Evolutionary conservation across 2,797 vertebrate genomes (phyloP).

Genomic region (Nothura maculosa): DNA sequence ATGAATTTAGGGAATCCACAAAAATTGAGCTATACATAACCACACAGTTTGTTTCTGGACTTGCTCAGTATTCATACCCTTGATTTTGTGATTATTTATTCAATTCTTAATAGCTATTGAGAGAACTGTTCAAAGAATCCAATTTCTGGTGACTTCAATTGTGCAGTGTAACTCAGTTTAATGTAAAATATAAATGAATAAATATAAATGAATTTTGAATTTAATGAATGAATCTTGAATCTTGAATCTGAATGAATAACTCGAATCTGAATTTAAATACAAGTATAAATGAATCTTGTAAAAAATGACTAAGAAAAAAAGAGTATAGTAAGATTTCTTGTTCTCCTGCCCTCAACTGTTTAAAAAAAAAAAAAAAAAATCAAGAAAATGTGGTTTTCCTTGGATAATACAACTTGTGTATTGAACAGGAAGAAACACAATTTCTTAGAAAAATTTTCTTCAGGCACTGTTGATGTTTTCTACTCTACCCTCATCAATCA

Average conservation of each 20-base stretch:
- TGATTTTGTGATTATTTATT: constrained; percentile 3
- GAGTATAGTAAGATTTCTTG: not conserved
- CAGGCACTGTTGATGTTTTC: not conserved
- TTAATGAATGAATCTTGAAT: too few relatives aligned
- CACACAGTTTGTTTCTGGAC: not conserved
- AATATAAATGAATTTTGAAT: too few relatives aligned
- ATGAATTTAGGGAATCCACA: not conserved
- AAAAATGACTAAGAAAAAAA: not conserved
- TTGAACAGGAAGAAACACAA: not conserved
- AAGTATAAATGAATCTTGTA: not conserved
- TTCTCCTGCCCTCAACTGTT: not conserved
- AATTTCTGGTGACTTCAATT: constrained; percentile 8
- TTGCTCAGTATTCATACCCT: not conserved
- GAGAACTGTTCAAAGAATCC: constrained; percentile 1
- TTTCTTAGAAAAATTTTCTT: constrained; percentile 40
- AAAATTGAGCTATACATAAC: not conserved
- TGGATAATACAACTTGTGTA: not conserved
- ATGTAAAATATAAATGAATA: not conserved
- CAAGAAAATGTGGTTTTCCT: not conserved
- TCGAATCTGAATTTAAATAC: too few relatives aligned
- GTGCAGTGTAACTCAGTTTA: not conserved
- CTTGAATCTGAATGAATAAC: too few relatives aligned
- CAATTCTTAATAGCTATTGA: constrained; percentile 3
- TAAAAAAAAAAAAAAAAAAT: not conserved
- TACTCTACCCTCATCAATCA: not conserved